Percentiles rank a stretch among this genome's conserved stretches.
Conservation (phyloP, 2,113 vertebrate species). For the Eleginops maclovinus region DNA sequence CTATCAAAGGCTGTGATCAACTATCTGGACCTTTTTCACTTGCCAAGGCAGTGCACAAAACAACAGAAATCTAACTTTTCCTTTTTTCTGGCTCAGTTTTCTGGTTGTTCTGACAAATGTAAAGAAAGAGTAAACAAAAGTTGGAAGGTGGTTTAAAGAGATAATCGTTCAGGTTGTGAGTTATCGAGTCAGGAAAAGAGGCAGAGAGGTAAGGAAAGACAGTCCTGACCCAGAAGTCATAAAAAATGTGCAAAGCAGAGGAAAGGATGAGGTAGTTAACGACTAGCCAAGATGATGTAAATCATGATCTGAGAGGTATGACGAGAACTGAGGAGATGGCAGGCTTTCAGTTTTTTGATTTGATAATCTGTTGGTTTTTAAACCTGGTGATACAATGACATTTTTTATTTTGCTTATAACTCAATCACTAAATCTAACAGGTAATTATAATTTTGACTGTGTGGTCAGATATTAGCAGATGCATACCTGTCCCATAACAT, state of each 20-base stretch:
- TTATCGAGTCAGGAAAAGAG: not conserved
- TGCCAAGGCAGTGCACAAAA: constrained; percentile 18
- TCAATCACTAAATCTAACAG: not conserved
- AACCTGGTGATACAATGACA: not conserved
- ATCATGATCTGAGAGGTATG: not conserved
- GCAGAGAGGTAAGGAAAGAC: not conserved
- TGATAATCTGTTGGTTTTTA: not conserved
- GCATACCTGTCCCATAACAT: not conserved
- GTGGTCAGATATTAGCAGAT: not conserved
- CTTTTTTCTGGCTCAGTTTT: not conserved
- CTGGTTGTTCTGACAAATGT: constrained; percentile 7
- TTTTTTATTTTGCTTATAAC: not conserved
- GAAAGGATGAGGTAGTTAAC: not conserved
- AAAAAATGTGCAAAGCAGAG: not conserved
- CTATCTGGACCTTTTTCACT: constrained; percentile 20
- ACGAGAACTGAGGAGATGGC: not conserved
- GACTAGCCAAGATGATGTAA: not conserved
- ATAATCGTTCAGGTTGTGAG: not conserved
- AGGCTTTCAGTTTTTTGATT: not conserved
- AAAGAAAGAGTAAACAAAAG: not conserved
- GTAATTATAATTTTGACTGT: not conserved
- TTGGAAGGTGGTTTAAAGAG: not conserved
- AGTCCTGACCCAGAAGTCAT: not conserved
- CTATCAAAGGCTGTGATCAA: constrained; percentile 46
- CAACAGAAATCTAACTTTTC: constrained; percentile 1